Evolutionary conservation across 2,888 invertebrate species (phyloP).

Genomic region (Kuschelorhynchus macadamiae): DNA sequence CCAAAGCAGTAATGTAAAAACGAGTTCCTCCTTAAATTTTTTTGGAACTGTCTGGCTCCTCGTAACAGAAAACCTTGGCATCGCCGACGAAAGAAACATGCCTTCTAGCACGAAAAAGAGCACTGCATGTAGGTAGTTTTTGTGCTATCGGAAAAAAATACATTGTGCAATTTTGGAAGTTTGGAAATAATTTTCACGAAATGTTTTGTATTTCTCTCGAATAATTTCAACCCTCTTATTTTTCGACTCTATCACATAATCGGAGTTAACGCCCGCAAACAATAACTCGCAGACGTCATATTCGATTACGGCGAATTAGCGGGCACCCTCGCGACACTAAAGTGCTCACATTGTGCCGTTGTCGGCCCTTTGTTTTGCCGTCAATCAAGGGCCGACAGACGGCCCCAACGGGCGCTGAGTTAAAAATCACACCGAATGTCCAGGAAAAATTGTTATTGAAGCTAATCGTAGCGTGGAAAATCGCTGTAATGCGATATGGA

Average conservation of each 20-base stretch:
- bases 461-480: conserved; percentile 32
- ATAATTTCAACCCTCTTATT: neutral
- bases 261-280: conserved; percentile 19
- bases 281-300: conserved; percentile 36
- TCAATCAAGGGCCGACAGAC: conserved; percentile 51
- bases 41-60: too few relatives aligned
- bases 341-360: conserved; percentile 47
- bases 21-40: too few relatives aligned
- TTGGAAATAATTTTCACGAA: too few relatives aligned
- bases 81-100: too few relatives aligned
- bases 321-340: conserved; percentile 42
- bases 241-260: neutral
- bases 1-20: too few relatives aligned
- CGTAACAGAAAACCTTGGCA: too few relatives aligned
- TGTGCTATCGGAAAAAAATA: too few relatives aligned
- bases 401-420: conserved; percentile 30
- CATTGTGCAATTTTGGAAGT: too few relatives aligned
- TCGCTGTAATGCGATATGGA: conserved; percentile 17
- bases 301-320: conserved; percentile 41
- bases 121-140: too few relatives aligned
- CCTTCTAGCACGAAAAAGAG: too few relatives aligned
- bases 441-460: conserved; percentile 38
- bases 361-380: conserved; percentile 52
- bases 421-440: conserved; percentile 48
- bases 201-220: too few relatives aligned